Base-by-base conservation (phyloP, 2,797 vertebrate species). In the Lagorchestes hirsutus region DNA sequence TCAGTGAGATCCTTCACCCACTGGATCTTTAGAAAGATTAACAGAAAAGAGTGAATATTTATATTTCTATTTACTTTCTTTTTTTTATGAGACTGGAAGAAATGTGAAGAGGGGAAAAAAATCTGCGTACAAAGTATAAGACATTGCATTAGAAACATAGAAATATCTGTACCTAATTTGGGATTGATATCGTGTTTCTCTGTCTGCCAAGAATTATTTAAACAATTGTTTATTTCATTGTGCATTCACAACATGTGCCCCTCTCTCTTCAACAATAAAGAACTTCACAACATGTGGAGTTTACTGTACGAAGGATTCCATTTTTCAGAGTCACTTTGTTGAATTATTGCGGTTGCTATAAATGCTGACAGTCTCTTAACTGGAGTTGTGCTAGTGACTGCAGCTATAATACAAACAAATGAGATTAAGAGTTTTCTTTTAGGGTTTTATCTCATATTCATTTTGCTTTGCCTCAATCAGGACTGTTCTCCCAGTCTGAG, bases 361-460 rank as follows among this genome's bases (percentile, higher is more conserved):
- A 98, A 98, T 0, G 2, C 96, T 99, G 98, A 97, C 97, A 98
- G 94, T 97, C 95, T 96, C 96, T 98, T 98, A 97, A 95, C 97
- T 97, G 91, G 95, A 96, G 96, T 98, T 98, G 96, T 96, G 97
- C 97, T 95, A 98, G 97, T 91, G 27, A 96, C 91, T 97, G 93
- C 98, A 98, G 97, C 96, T 97, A 31, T 98, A 98, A 98, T 96
- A 92, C 97, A 98, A 98, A 98, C 97, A 98, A 98, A 98, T 96
- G 94, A 62, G 97, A 98, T 97, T 98, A 97, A 95, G 97, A 34
- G 27, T 46, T 94, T 95, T 97, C 74, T 95, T 74, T 91, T 93
- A 95, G 95, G 93, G 95, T 96, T 98, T 98, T 98, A 97, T 98
- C 96, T 97, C 96, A 97, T 97, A 97, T 98, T 54, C 95, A 95